Evolutionary conservation across 2,888 invertebrate species (phyloP).

Genomic region (Hedychridium roseum): DNA sequence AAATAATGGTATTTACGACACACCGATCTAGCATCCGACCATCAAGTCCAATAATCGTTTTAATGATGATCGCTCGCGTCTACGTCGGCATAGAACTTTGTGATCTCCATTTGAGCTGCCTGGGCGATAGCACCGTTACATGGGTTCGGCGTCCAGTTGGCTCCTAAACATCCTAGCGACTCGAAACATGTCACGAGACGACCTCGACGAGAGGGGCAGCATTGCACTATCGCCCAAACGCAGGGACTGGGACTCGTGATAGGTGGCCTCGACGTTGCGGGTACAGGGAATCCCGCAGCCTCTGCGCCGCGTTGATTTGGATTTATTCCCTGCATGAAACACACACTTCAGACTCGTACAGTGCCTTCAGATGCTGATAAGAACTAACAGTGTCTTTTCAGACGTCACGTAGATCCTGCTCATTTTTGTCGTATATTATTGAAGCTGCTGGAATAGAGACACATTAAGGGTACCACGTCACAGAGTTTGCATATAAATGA

Average conservation of each 20-base stretch:
- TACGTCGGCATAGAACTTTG: conserved; percentile 41
- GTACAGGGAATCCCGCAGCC: conserved; percentile 49
- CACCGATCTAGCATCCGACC: no score
- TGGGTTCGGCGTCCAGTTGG: conserved; percentile 77
- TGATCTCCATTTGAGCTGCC: conserved; percentile 64
- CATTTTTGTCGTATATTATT: neutral
- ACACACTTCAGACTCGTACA: neutral
- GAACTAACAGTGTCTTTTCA: neutral
- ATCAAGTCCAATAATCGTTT: no score
- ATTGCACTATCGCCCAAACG: conserved; percentile 79
- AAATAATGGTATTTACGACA: no score
- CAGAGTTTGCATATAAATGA: conserved; percentile 12
- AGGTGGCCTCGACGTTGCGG: conserved; percentile 63
- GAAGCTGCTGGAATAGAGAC: neutral
- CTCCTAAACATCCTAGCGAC: conserved; percentile 74
- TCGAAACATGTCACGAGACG: conserved; percentile 72
- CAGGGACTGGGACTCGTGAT: conserved; percentile 69
- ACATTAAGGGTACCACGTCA: neutral
- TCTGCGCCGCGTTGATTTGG: conserved; percentile 41
- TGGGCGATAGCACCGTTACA: conserved; percentile 71
- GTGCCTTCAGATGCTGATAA: neutral
- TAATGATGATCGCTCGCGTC: conserved; percentile 13
- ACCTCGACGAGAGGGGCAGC: conserved; percentile 67
- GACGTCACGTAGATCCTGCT: neutral
- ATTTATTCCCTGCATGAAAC: conserved; percentile 43